Evolutionary conservation across 1,140 invertebrate species (phyloP).

Genomic region (Penaeus indicus): DNA sequence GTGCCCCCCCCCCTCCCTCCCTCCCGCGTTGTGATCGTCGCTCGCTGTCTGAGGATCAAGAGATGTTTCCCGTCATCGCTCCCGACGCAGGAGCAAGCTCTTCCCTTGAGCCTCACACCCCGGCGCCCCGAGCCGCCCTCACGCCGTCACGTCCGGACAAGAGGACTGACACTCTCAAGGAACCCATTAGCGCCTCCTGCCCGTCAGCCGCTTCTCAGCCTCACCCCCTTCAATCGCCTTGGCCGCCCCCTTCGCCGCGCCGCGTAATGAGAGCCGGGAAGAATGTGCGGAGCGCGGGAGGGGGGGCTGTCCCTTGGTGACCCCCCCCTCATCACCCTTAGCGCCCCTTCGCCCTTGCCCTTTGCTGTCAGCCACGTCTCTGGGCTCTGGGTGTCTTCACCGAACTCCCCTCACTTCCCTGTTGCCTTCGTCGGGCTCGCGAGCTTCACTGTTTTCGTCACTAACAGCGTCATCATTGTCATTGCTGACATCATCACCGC

Average conservation of each 20-base stretch:
- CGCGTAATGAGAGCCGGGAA: slow-evolving; percentile 57
- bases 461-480: too few species aligned
- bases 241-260: slow-evolving; percentile 50
- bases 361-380: background rate
- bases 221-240: slow-evolving; percentile 57
- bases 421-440: background rate
- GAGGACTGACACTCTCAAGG: slow-evolving; percentile 54
- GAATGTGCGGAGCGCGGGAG: slow-evolving; percentile 19
- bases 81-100: too few species aligned
- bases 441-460: too few species aligned
- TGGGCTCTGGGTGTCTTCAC: slow-evolving; percentile 4
- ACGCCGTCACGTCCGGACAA: slow-evolving; percentile 33
- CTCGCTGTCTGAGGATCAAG: too few species aligned
- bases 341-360: background rate
- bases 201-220: slow-evolving; percentile 31
- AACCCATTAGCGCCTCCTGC: slow-evolving; percentile 57
- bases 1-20: too few species aligned
- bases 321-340: background rate
- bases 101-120: too few species aligned
- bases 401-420: background rate
- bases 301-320: background rate
- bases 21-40: too few species aligned
- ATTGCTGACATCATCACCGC: too few species aligned
- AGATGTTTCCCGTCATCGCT: too few species aligned
- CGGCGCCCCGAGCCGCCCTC: background rate